Percentiles rank a stretch among this genome's conserved stretches.
These are phyloP conservation scores for Orthosia gothica DNA, from an alignment of 2,888 invertebrate genomes.

Conservation along the genomic window DNA sequence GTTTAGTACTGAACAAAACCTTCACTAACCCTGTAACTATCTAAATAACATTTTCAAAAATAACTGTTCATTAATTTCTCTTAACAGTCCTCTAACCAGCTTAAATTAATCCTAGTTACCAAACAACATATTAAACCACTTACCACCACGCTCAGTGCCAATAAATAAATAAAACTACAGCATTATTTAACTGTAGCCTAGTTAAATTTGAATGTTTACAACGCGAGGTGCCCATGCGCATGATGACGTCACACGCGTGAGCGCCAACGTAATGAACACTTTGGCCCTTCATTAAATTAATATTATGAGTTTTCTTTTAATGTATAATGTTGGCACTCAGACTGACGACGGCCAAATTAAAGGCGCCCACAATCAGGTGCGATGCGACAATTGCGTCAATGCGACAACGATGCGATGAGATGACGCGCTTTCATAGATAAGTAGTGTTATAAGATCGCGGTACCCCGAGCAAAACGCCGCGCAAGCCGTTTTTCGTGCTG, in stretches of 20 bases:
- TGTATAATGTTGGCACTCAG: background rate
- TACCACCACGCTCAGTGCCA: background rate
- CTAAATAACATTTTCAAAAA: too few relatives aligned
- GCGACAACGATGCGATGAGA: too few relatives aligned
- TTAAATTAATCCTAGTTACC: conserved; percentile 5
- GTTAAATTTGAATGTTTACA: conserved; percentile 43
- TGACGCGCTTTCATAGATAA: too few relatives aligned
- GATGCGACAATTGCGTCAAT: too few relatives aligned
- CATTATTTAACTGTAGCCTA: conserved; percentile 25
- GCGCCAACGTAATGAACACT: conserved; percentile 27
- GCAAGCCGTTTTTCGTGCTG: too few relatives aligned
- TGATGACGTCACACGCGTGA: conserved; percentile 38
- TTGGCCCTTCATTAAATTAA: conserved; percentile 25
- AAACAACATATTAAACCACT: conserved; percentile 15
- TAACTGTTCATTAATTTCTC: background rate
- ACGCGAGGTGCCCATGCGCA: conserved; percentile 38
- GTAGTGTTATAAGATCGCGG: too few relatives aligned
- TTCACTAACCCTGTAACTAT: too few relatives aligned
- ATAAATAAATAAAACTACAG: conserved; percentile 49
- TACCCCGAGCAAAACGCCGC: too few relatives aligned
- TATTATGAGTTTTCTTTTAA: background rate
- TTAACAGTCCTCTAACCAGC: conserved; percentile 10
- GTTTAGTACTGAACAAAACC: too few relatives aligned
- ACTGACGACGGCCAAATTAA: background rate
- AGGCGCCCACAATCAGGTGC: too few relatives aligned